A percentile compares a stretch with the other conserved stretches of the same genome.
These are phyloP conservation scores for Pollimyrus isidori DNA, from an alignment of 2,113 vertebrate species.

Conservation along the genomic window DNA sequence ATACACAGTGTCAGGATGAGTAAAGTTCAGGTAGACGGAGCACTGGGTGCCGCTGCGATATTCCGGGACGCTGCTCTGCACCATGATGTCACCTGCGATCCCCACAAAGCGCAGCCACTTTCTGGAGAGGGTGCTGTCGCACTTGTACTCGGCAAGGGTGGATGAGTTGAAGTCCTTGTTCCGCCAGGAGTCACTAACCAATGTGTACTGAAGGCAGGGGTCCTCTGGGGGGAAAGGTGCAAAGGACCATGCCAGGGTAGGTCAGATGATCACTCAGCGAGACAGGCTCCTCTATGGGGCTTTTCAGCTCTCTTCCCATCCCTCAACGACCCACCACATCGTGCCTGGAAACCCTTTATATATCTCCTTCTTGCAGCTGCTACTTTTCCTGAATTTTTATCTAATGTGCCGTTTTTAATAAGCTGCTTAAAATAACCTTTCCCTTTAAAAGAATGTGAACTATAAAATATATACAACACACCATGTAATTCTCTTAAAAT, in stretches of 20 bases:
- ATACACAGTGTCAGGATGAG: constrained; percentile 3
- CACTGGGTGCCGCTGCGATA: rapidly evolving
- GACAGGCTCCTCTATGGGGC: background rate
- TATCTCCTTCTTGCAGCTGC: background rate
- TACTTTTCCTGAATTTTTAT: background rate
- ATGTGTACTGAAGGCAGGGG: constrained; percentile 14
- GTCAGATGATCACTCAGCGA: background rate
- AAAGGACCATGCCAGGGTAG: background rate
- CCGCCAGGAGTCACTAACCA: constrained; percentile 38
- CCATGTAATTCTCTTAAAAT: background rate
- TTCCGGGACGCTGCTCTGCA: rapidly evolving
- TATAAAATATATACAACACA: background rate
- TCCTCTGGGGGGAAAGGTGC: background rate
- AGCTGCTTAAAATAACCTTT: background rate
- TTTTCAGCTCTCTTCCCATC: background rate
- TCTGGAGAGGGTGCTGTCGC: rapidly evolving
- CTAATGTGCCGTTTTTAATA: background rate
- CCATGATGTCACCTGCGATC: constrained; percentile 37
- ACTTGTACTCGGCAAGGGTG: background rate
- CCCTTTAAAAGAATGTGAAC: background rate
- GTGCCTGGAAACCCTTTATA: no score
- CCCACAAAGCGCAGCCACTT: constrained; percentile 44
- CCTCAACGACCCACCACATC: no score
- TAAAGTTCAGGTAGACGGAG: background rate
- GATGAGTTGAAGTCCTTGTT: constrained; percentile 25